Base-by-base conservation (phyloP, 2,113 vertebrate genomes). In the Phalacrocorax carbo region DNA sequence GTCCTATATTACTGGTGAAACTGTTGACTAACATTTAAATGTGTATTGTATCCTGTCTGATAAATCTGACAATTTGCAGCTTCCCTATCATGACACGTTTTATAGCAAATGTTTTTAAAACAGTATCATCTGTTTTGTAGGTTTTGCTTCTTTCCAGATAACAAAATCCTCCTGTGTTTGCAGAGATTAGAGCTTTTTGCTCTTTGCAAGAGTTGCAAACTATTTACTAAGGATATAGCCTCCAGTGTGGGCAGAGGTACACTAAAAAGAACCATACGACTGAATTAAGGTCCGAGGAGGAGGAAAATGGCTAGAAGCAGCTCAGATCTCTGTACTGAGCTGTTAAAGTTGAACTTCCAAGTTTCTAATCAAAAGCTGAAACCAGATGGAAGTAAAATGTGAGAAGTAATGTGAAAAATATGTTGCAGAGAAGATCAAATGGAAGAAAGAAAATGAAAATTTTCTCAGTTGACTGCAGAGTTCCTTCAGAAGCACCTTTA, bases 311-410 rank as follows among this genome's bases (percentile, higher is more conserved):
- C 76, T 83, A 86, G 79, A 96, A 92, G 83, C 95, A 71, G 70
- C 94, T 91, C 48, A 91, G 85, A 57, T 96, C 86, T 94, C 69
- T 93, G 85, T 75, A 79, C 12, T 54, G 83, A 96, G 96, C 76
- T 89, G 91, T 62, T 96, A 40, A 95, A 93, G 91, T 87, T 52
- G 88, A 93, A 95, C 94, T 95, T 91, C 84, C 78, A 90, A 95
- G 60, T 97, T 97, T 97, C 95, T 97, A 98, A 98, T 96, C 95
- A 97, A 94, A 97, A 97, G 93, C 89, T 96, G 96, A 97, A 98
- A 98, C 96, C 98, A 98, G 98, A 98, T 98, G 98, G 97, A 96
- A 95, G 94, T 93, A 94, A 95, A 98, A 98, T 96, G 91, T 96
- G 93, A 93, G 81, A 79, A 93, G 96, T 98, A 98, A 98, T 98